Base-by-base conservation (phyloP, 2,113 vertebrate species). In the Eurypyga helias region DNA sequence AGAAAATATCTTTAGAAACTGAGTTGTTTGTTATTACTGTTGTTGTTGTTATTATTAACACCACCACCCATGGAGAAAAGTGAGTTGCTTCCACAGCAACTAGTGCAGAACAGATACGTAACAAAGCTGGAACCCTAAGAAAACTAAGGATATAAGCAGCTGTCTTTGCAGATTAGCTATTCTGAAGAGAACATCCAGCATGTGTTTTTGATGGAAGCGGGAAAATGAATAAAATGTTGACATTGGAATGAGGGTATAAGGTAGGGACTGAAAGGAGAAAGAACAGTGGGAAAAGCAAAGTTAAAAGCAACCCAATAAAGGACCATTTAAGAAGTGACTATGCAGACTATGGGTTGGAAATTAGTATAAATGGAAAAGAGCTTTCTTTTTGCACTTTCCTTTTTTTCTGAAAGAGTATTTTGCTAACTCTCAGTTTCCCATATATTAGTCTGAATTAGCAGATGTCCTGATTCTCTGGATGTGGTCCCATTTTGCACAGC, bases 391-490 rank as follows among this genome's bases (percentile, higher is more conserved):
- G 31, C 31, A 62, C 18, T 77, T 89, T n/a, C 7, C 70, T 80
- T 75, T 60, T 77, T 48, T n/a, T 71, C 73, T 88, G 64, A 65
- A 92, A 45, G 71, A 66, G 55, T 66, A 67, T 92, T 95, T 92
- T 94, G 45, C 73, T 88, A 89, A 84, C 45, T 93, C 38, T 54
- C 43, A 41, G 45, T 80, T 93, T 92, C 64, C 29, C 28, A 14
- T 97, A 38, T 85, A 96, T 87, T 90, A 90, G 49, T 94, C 75
- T 95, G 94, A 96, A 96, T 96, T 96, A 96, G 81, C 89, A 97
- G 92, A 97, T 91, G 92, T 96, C 87, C 92, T 52, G 16, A 33
- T 94, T 97, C 84, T 91, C 96, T 94, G 86, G 93, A 89, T 94
- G 89, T 57, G 84, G 89, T 96, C 94, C 90, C 94, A 88, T 91